Conservation (phyloP, 2,888 invertebrate species). For the Protodeltote pygarga region DNA sequence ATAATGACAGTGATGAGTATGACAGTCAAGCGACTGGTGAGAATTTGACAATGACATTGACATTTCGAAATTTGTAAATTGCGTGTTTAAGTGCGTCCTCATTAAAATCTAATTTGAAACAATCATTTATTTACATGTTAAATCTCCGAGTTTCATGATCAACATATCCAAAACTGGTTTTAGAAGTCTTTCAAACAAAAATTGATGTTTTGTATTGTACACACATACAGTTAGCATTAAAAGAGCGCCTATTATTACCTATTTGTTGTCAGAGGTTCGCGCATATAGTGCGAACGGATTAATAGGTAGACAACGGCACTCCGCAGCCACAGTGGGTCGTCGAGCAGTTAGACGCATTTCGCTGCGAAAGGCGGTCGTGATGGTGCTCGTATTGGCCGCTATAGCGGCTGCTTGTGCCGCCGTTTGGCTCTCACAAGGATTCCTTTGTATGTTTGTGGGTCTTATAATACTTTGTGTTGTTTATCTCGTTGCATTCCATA, state of each 20-base stretch:
- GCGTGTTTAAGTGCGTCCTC: constrained; percentile 6
- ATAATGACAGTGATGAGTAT: too few species aligned
- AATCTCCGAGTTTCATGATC: constrained; percentile 1
- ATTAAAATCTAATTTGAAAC: not conserved
- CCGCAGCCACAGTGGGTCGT: constrained; percentile 52
- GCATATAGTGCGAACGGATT: constrained; percentile 26
- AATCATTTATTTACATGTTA: too few species aligned
- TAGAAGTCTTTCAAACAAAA: too few species aligned
- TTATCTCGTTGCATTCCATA: constrained; percentile 89
- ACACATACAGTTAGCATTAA: too few species aligned
- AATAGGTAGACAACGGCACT: constrained; percentile 23
- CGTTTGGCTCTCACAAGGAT: constrained; percentile 86
- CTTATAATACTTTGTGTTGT: constrained; percentile 87
- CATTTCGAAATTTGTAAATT: constrained; percentile 14
- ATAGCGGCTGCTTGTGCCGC: constrained; percentile 76
- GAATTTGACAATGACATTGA: constrained; percentile 18
- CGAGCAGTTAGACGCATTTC: constrained; percentile 80
- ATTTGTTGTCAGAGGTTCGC: constrained; percentile 9
- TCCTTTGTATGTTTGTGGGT: constrained; percentile 88
- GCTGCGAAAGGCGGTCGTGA: constrained; percentile 79
- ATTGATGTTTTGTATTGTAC: too few species aligned
- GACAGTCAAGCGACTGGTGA: too few species aligned
- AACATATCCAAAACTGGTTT: too few species aligned
- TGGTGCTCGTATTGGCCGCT: constrained; percentile 76
- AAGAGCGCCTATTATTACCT: constrained; percentile 1